Percentiles rank a stretch among this genome's conserved stretches.
phyloP scores from a whole-genome alignment of 2,888 invertebrate species.

The Hoplodrina ambigua region DNA sequence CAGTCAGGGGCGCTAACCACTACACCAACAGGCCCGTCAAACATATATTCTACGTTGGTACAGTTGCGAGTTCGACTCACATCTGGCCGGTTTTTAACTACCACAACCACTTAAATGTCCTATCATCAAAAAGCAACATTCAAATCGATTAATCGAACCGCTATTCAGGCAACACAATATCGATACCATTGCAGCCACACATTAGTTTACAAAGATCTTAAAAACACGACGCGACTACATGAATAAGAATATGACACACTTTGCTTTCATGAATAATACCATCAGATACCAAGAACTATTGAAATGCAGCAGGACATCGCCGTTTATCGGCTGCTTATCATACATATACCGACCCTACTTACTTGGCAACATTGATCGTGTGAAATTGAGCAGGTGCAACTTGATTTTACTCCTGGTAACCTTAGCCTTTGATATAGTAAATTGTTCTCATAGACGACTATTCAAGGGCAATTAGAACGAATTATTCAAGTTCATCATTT shows the following conservation, averaged over 20 bases:
- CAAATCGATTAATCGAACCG: background rate
- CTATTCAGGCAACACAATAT: slow-evolving; percentile 6
- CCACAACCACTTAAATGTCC: background rate
- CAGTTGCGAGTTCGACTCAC: no score
- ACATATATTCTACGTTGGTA: no score
- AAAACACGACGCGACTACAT: slow-evolving; percentile 47
- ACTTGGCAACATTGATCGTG: slow-evolving; percentile 60
- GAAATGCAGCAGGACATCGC: slow-evolving; percentile 47
- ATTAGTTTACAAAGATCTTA: slow-evolving; percentile 35
- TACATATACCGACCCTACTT: slow-evolving; percentile 46
- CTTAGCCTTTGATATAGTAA: slow-evolving; percentile 13
- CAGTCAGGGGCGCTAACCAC: no score
- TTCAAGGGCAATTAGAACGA: slow-evolving; percentile 14
- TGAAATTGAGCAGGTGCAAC: slow-evolving; percentile 55
- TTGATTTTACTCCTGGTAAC: slow-evolving; percentile 10
- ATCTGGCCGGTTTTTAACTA: background rate
- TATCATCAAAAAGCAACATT: background rate
- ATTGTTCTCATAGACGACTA: slow-evolving; percentile 1
- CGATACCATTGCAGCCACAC: slow-evolving; percentile 7
- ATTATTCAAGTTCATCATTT: no score
- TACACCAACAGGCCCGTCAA: no score
- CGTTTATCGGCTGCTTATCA: slow-evolving; percentile 50
- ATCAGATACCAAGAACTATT: slow-evolving; percentile 54
- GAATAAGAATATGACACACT: slow-evolving; percentile 60
- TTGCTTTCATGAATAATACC: slow-evolving; percentile 56